Conservation (phyloP, 1,140 invertebrate species). For the Pygmarrhopalites habei region DNA sequence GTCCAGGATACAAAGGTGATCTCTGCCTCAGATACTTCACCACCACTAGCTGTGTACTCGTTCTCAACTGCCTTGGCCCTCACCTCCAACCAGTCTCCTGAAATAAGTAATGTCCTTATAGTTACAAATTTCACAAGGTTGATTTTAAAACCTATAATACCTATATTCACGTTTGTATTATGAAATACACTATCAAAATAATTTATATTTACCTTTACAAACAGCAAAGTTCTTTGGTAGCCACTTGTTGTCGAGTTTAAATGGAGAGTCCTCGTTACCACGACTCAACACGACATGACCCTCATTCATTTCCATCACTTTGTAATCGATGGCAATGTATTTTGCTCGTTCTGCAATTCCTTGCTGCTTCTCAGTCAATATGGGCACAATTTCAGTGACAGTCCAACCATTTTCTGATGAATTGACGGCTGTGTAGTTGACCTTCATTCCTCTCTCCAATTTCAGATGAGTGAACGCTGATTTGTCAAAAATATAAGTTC, state of each 20-base stretch:
- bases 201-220: neutral
- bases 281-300: neutral
- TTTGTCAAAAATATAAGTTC: slow-evolving; percentile 13
- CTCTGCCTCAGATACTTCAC: neutral
- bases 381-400: neutral
- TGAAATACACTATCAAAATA: neutral
- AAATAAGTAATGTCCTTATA: too few relatives aligned
- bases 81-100: slow-evolving; percentile 1
- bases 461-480: neutral
- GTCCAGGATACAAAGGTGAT: neutral
- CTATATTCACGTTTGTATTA: too few relatives aligned
- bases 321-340: neutral
- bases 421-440: neutral
- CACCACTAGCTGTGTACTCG: neutral
- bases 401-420: neutral
- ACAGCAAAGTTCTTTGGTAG: neutral
- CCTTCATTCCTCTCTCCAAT: neutral
- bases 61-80: neutral
- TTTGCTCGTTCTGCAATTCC: neutral
- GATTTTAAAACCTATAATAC: too few relatives aligned
- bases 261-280: neutral
- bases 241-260: neutral
- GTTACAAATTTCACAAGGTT: too few relatives aligned
- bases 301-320: neutral
- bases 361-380: neutral